phyloP scores from a whole-genome alignment of 2,797 vertebrate genomes.

The Capromys pilorides region DNA sequence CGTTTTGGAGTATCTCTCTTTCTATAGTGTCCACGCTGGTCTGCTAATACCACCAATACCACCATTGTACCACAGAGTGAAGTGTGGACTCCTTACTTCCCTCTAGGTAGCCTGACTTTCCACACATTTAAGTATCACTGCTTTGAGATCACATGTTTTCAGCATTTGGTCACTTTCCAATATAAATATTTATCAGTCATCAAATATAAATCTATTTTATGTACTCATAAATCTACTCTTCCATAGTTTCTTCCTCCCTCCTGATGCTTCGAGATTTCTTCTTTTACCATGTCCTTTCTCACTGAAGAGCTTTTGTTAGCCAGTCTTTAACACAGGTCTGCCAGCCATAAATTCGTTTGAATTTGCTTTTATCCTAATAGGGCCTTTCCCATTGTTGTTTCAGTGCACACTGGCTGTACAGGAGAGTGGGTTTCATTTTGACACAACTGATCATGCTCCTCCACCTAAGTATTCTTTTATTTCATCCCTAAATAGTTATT shows the following conservation, averaged over 20 bases:
- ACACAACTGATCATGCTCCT: neutral
- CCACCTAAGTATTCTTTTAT: conserved; percentile 1
- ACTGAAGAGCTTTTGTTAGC: neutral
- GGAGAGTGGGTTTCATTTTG: neutral
- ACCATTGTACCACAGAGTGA: neutral
- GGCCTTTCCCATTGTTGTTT: neutral
- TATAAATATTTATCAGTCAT: neutral
- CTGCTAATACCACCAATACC: neutral
- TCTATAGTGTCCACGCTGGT: neutral
- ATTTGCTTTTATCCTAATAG: neutral
- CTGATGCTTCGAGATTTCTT: neutral
- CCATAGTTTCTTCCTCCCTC: neutral
- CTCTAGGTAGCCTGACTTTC: neutral
- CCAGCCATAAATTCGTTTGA: neutral
- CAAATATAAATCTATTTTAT: neutral
- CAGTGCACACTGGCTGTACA: neutral
- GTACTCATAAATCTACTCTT: neutral
- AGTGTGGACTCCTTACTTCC: neutral
- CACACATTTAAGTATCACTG: neutral
- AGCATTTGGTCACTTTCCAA: neutral
- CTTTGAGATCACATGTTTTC: neutral
- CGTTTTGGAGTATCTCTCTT: neutral
- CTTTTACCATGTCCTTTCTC: neutral
- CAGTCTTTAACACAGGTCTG: neutral
- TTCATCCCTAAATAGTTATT: neutral